Conservation (phyloP, 23 tunicate genomes). For the Diplosoma virens region DNA sequence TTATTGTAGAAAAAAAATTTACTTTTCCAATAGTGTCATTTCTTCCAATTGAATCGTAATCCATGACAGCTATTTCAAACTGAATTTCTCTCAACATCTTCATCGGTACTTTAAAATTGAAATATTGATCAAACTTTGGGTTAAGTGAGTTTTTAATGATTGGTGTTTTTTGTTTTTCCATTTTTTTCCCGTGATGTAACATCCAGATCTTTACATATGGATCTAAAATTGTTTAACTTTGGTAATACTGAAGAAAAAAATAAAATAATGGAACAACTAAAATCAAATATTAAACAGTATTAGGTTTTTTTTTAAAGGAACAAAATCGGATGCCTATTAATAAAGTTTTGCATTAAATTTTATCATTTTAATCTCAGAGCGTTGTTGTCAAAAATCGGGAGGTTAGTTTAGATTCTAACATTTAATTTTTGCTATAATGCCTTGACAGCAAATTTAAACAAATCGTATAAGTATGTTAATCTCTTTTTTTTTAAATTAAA, state of each 20-base stretch:
- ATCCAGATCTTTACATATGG: conserved; percentile 96
- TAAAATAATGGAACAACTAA: background rate
- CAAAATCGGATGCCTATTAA: too few relatives aligned
- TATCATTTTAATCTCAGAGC: too few relatives aligned
- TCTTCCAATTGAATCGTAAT: conserved; percentile 86
- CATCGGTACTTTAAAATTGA: conserved; percentile 85
- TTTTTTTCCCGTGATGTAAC: conserved; percentile 62
- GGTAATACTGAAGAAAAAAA: background rate
- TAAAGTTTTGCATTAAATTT: too few relatives aligned
- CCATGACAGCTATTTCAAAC: conserved; percentile 95
- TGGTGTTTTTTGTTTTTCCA: conserved; percentile 89
- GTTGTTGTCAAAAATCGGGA: too few relatives aligned
- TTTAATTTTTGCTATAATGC: too few relatives aligned
- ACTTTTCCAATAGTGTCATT: conserved; percentile 98
- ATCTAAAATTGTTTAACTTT: conserved; percentile 38
- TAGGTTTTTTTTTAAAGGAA: too few relatives aligned
- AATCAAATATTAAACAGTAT: too few relatives aligned
- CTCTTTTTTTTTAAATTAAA: too few relatives aligned
- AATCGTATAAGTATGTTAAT: too few relatives aligned
- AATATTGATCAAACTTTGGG: conserved; percentile 74
- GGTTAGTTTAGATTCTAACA: too few relatives aligned
- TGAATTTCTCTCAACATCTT: conserved; percentile 75
- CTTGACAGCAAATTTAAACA: too few relatives aligned
- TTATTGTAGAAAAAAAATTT: too few relatives aligned
- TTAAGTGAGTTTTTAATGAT: conserved; percentile 62